Evolutionary conservation across 2,797 vertebrate genomes (phyloP).

Genomic region (Tokudaia muenninki): DNA sequence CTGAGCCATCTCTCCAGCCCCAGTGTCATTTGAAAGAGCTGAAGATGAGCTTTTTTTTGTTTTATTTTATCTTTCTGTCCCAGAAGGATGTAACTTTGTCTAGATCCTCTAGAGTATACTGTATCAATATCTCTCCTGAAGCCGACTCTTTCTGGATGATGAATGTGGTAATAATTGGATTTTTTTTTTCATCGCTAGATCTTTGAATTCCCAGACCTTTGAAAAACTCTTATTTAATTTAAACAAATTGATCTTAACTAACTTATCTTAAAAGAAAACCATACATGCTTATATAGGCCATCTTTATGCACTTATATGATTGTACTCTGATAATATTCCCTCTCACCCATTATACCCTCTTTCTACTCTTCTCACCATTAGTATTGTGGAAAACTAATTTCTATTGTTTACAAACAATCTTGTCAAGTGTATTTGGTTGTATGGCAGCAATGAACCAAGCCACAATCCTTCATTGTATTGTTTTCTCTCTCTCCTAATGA

Average conservation of each 20-base stretch:
- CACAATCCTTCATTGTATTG: neutral
- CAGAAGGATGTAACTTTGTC: neutral
- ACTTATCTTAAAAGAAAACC: neutral
- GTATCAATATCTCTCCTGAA: neutral
- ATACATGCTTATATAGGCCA: neutral
- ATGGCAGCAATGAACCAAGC: neutral
- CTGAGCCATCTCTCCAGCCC: too few relatives aligned
- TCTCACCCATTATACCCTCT: neutral
- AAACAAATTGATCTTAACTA: neutral
- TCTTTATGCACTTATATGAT: neutral
- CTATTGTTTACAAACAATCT: neutral
- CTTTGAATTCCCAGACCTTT: neutral
- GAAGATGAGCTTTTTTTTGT: neutral
- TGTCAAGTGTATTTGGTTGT: neutral
- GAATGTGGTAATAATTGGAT: neutral
- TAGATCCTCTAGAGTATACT: neutral
- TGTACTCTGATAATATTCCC: neutral
- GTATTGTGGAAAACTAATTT: neutral
- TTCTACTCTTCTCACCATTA: neutral
- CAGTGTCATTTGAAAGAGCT: neutral
- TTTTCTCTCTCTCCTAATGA: neutral
- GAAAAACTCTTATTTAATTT: neutral
- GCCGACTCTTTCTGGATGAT: neutral
- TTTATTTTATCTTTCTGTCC: neutral
- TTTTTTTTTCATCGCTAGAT: neutral